Evolutionary conservation across 2,888 invertebrate genomes (phyloP).

Genomic region (Eristalis pertinax): DNA sequence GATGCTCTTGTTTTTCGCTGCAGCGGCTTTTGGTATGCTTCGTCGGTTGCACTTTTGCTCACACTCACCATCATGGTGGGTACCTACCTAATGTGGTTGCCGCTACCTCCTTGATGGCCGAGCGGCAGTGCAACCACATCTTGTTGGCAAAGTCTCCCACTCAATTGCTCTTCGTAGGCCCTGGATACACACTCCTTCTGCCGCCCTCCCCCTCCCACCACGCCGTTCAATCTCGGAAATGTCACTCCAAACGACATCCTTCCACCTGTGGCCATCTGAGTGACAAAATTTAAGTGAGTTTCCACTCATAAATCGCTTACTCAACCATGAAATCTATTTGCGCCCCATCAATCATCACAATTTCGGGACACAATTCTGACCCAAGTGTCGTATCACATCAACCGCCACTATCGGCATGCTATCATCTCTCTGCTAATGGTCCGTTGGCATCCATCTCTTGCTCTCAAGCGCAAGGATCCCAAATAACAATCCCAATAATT

Average conservation of each 20-base stretch:
- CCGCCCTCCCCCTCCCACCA: no score
- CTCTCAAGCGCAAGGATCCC: neutral
- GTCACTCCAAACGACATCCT: neutral
- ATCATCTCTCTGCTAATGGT: neutral
- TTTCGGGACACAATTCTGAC: neutral
- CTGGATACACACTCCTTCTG: no score
- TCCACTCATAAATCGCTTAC: neutral
- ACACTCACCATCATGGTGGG: no score
- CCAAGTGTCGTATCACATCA: neutral
- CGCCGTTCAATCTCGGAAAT: neutral
- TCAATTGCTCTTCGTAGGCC: no score
- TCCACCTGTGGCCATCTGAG: neutral
- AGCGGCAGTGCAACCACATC: no score
- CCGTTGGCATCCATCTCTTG: neutral
- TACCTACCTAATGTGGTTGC: no score
- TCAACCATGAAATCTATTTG: neutral
- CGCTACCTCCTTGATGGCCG: no score
- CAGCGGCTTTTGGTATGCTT: no score
- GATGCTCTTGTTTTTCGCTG: no score
- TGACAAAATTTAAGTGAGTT: neutral
- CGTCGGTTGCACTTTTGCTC: no score
- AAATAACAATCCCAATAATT: conserved; percentile 64
- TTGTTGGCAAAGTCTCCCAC: no score
- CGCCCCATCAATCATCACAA: neutral
- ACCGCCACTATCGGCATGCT: neutral